phyloP scores from a whole-genome alignment of 35 echinoderm and acorn worm species.

The Lytechinus pictus region DNA sequence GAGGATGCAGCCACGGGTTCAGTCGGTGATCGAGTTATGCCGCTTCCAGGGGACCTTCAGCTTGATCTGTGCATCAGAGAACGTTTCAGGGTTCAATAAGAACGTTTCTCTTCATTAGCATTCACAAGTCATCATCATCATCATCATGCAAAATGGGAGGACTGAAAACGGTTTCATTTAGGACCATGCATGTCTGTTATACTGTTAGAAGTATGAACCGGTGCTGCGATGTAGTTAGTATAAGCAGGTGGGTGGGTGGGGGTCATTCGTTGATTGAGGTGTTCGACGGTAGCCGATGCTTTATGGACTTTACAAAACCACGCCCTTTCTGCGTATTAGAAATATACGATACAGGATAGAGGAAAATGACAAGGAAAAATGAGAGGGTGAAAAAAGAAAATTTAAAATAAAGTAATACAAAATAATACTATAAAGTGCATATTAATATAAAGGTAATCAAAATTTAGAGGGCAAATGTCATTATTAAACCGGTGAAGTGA shows the following conservation, averaged over 20 bases:
- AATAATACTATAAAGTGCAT: too few species aligned
- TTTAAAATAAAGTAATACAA: too few species aligned
- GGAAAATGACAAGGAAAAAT: neutral
- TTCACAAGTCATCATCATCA: neutral
- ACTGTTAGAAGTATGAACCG: neutral
- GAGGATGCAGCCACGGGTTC: neutral
- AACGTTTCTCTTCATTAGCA: neutral
- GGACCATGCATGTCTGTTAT: neutral
- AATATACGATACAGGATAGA: neutral
- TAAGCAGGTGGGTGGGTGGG: neutral
- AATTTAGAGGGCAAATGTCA: too few species aligned
- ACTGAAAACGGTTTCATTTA: neutral
- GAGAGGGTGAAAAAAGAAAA: neutral
- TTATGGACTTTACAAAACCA: neutral
- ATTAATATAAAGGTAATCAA: too few species aligned
- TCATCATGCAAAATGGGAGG: neutral
- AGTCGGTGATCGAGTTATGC: constrained; percentile 21
- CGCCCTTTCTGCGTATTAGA: neutral
- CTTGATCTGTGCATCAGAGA: constrained; percentile 46
- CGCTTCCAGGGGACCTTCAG: constrained; percentile 37
- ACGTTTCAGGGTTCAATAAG: neutral
- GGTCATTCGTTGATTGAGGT: neutral
- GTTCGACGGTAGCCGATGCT: neutral
- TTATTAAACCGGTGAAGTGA: too few species aligned
- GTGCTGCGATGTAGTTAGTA: neutral